Evolutionary conservation across 2,888 invertebrate genomes (phyloP).

Genomic region (Acanthosepion esculentum): DNA sequence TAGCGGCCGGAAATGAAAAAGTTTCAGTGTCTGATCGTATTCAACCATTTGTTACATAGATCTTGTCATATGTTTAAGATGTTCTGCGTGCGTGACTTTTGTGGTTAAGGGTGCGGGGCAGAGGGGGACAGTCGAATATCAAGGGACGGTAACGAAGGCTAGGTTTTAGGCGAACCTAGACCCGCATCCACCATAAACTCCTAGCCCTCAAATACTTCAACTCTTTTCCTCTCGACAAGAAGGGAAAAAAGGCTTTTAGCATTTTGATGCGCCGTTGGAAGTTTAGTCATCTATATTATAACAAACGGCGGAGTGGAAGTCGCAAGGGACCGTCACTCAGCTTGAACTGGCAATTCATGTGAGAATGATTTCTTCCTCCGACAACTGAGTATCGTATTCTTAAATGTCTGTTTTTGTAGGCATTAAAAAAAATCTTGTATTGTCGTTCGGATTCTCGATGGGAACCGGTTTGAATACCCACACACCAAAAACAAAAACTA

Average conservation of each 20-base stretch:
- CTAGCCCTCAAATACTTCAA: not conserved
- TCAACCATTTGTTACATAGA: constrained; percentile 18
- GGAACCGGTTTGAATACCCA: too few relatives aligned
- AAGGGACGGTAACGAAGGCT: too few relatives aligned
- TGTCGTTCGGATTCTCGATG: too few relatives aligned
- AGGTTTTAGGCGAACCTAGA: too few relatives aligned
- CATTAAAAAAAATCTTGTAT: too few relatives aligned
- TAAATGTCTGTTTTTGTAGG: too few relatives aligned
- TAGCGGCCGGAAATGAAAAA: not conserved
- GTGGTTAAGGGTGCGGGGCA: not conserved
- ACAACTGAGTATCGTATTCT: not conserved
- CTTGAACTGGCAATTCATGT: not conserved
- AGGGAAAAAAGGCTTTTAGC: not conserved
- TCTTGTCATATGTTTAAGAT: constrained; percentile 33
- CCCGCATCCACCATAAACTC: not conserved
- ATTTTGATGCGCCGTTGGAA: not conserved
- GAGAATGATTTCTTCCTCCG: not conserved
- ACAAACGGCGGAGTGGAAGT: not conserved
- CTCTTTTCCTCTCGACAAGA: not conserved
- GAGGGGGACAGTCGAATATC: not conserved
- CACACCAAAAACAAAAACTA: too few relatives aligned
- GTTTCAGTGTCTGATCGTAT: constrained; percentile 33
- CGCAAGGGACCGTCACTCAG: not conserved
- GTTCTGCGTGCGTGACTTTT: constrained; percentile 15
- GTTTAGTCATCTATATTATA: not conserved